These are phyloP conservation scores for Stigmatopora nigra DNA, from an alignment of 2,113 vertebrate genomes.

Conservation along the genomic window DNA sequence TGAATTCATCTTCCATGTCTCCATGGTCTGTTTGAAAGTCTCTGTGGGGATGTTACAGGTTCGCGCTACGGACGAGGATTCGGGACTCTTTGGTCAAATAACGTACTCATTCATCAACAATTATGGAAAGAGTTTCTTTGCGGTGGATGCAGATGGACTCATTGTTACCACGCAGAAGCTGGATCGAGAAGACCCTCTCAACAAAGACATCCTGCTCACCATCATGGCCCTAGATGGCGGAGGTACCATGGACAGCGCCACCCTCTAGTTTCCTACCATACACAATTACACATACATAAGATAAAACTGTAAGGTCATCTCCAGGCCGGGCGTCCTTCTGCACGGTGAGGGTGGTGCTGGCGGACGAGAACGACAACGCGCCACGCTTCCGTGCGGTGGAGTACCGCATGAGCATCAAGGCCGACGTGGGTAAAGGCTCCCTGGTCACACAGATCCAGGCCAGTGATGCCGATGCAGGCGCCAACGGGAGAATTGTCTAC, in stretches of 20 bases:
- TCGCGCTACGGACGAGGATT: slow-evolving; percentile 86
- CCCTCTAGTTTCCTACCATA: background rate
- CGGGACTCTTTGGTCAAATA: slow-evolving; percentile 82
- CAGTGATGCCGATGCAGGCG: slow-evolving; percentile 81
- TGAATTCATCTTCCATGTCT: background rate
- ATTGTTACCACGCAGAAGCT: slow-evolving; percentile 82
- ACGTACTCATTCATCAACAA: slow-evolving; percentile 90
- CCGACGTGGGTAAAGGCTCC: slow-evolving; percentile 87
- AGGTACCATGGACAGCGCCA: slow-evolving; percentile 50
- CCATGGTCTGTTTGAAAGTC: background rate
- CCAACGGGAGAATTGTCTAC: slow-evolving; percentile 85
- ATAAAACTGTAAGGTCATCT: background rate
- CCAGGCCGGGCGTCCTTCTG: slow-evolving; percentile 83
- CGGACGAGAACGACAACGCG: slow-evolving; percentile 92
- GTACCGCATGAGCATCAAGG: slow-evolving; percentile 89
- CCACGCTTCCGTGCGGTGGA: slow-evolving; percentile 84
- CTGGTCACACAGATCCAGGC: slow-evolving; percentile 93
- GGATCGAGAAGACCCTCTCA: slow-evolving; percentile 81
- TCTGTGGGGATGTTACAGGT: slow-evolving; percentile 47
- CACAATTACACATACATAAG: no score
- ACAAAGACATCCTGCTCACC: slow-evolving; percentile 82
- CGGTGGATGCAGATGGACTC: slow-evolving; percentile 79
- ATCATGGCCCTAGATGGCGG: slow-evolving; percentile 90
- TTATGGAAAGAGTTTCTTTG: slow-evolving; percentile 84
- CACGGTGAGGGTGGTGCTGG: slow-evolving; percentile 83